Conservation (phyloP, 2,113 vertebrate species). For the Tinamus guttatus region DNA sequence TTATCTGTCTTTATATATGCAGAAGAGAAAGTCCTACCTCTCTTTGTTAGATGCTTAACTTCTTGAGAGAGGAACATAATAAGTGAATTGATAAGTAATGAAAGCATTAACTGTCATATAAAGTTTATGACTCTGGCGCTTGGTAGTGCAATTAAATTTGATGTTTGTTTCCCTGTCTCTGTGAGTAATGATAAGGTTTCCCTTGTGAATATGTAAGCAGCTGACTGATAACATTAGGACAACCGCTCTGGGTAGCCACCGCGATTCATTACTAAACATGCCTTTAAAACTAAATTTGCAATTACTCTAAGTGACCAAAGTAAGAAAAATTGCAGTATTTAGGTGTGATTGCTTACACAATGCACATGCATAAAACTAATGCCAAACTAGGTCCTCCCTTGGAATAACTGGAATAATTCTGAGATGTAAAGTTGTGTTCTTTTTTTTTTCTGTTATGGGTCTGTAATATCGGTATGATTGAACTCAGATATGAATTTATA, state of each 20-base stretch:
- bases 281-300: slow-evolving; percentile 49
- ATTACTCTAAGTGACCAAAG: slow-evolving; percentile 42
- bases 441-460: neutral
- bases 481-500: neutral
- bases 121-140: slow-evolving; percentile 71
- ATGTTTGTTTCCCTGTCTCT: slow-evolving; percentile 71
- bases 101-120: slow-evolving; percentile 73
- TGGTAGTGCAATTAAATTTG: slow-evolving; percentile 72
- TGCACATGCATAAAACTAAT: neutral
- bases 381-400: neutral
- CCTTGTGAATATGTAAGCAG: slow-evolving; percentile 51
- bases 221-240: slow-evolving; percentile 63
- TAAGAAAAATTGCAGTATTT: neutral
- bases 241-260: slow-evolving; percentile 54
- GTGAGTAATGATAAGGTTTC: slow-evolving; percentile 60
- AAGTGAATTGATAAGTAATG: slow-evolving; percentile 76
- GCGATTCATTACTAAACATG: slow-evolving; percentile 42
- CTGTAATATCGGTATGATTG: neutral
- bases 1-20: slow-evolving; percentile 42
- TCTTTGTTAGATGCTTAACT: slow-evolving; percentile 59
- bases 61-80: slow-evolving; percentile 57
- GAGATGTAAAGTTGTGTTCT: neutral
- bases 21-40: slow-evolving; percentile 42
- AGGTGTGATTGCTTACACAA: slow-evolving; percentile 3
- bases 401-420: neutral